Evolutionary conservation across 2,797 vertebrate species (phyloP).

Genomic region (Acrossocheilus fasciatus): DNA sequence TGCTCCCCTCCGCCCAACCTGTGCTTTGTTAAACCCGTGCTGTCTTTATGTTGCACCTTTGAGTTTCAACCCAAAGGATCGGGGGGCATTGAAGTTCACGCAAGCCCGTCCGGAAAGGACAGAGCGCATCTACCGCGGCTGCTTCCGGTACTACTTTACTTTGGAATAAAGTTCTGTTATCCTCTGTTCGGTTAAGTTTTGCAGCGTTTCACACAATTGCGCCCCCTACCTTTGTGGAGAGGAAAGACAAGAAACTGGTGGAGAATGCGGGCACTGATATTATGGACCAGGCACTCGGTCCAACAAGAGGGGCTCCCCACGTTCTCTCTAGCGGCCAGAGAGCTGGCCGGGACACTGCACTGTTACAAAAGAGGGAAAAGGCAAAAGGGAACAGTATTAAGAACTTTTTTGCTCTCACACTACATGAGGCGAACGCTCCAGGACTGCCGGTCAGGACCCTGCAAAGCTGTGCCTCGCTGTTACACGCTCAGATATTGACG

Average conservation of each 20-base stretch:
- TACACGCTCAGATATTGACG: slow-evolving; percentile 27
- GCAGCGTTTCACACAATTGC: slow-evolving; percentile 15
- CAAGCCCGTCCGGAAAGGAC: not conserved
- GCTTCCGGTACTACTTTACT: slow-evolving; percentile 7
- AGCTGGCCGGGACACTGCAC: not conserved
- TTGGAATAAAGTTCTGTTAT: slow-evolving; percentile 14
- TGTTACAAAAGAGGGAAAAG: slow-evolving; percentile 61
- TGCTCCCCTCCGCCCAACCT: slow-evolving; percentile 36
- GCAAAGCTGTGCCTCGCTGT: slow-evolving; percentile 82
- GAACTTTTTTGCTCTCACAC: slow-evolving; percentile 19
- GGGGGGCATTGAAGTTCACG: not conserved
- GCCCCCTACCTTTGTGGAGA: not conserved
- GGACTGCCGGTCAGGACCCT: slow-evolving; percentile 83
- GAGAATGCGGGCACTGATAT: slow-evolving; percentile 9
- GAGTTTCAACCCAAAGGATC: slow-evolving; percentile 3
- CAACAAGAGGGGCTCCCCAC: not conserved
- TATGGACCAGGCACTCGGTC: not conserved
- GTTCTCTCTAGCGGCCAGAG: slow-evolving; percentile 6
- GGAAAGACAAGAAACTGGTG: not conserved
- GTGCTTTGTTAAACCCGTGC: slow-evolving; percentile 44
- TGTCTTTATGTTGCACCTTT: slow-evolving; percentile 57
- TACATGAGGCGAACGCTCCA: slow-evolving; percentile 68
- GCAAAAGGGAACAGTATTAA: slow-evolving; percentile 71
- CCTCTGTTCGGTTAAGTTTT: slow-evolving; percentile 26
- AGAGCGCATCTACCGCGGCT: not conserved